phyloP scores from a whole-genome alignment of 1,140 invertebrate species.

The Ceratosolen fusciceps region DNA sequence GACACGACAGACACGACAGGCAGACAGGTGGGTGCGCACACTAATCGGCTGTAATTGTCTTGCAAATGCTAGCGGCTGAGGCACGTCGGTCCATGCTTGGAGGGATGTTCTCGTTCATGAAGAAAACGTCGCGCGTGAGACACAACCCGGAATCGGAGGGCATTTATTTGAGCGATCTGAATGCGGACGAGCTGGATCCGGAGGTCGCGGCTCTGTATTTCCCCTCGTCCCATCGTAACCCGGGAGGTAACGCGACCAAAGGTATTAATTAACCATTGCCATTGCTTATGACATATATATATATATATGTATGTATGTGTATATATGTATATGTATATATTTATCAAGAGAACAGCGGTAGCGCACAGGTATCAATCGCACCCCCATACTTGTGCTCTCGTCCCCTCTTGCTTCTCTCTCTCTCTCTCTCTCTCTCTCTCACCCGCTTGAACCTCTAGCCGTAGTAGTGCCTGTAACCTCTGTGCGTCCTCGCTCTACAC shows the following conservation, averaged over 20 bases:
- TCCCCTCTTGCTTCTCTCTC: neutral
- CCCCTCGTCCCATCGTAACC: slow-evolving; percentile 72
- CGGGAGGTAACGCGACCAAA: slow-evolving; percentile 50
- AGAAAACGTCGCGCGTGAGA: slow-evolving; percentile 79
- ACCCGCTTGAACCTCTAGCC: too few species aligned
- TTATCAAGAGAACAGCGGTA: too few species aligned
- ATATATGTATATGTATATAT: too few species aligned
- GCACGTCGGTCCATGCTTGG: slow-evolving; percentile 85
- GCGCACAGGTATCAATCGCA: too few species aligned
- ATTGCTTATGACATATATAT: slow-evolving; percentile 43
- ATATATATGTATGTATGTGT: too few species aligned
- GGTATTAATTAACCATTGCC: slow-evolving; percentile 44
- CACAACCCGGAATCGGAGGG: slow-evolving; percentile 83
- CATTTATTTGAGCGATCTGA: slow-evolving; percentile 94
- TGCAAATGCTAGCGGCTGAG: slow-evolving; percentile 65
- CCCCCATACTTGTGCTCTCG: neutral
- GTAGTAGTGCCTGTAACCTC: too few species aligned
- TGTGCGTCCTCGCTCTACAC: too few species aligned
- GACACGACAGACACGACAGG: too few species aligned
- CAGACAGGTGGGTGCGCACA: neutral
- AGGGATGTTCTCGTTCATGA: slow-evolving; percentile 95
- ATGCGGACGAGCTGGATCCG: slow-evolving; percentile 89
- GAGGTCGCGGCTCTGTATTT: slow-evolving; percentile 93
- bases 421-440: slow-evolving; percentile 14
- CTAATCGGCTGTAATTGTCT: slow-evolving; percentile 40